Conservation (phyloP, 37 sponge, comb jelly and placozoan genomes). For the Ianthella basta region DNA sequence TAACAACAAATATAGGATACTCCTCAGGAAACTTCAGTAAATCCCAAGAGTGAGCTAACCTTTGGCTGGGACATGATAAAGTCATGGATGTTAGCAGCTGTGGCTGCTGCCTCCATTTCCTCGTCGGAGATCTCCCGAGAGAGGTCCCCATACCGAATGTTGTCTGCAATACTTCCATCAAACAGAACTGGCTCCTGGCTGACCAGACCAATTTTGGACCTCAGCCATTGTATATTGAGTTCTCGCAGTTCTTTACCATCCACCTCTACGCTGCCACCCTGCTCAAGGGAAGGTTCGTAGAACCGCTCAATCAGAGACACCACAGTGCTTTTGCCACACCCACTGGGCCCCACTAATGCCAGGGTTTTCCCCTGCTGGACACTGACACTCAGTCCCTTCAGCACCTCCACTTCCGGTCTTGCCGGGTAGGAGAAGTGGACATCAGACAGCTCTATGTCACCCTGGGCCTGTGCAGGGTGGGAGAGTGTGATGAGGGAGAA, state of each 20-base stretch:
- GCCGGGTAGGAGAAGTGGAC: slow-evolving; percentile 91
- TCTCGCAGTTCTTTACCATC: slow-evolving; percentile 69
- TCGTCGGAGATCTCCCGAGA: slow-evolving; percentile 83
- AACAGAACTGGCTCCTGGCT: slow-evolving; percentile 96
- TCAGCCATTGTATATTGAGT: slow-evolving; percentile 85
- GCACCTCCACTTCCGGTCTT: slow-evolving; percentile 83
- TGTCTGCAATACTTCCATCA: slow-evolving; percentile 89
- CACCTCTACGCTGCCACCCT: slow-evolving; percentile 34
- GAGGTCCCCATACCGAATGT: slow-evolving; percentile 95
- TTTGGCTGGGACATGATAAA: slow-evolving; percentile 73
- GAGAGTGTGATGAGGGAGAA: background rate
- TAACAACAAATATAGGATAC: background rate
- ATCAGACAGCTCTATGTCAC: slow-evolving; percentile 57
- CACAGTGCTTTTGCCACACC: slow-evolving; percentile 98
- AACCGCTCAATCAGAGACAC: slow-evolving; percentile 97
- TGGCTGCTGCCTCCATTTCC: slow-evolving; percentile 90
- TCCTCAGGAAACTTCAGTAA: background rate
- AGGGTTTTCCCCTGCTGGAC: slow-evolving; percentile 91
- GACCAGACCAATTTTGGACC: slow-evolving; percentile 90
- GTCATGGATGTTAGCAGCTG: slow-evolving; percentile 93
- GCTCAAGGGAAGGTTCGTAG: slow-evolving; percentile 71
- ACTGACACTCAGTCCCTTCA: slow-evolving; percentile 71
- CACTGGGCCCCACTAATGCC: slow-evolving; percentile 98
- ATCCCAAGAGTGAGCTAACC: slow-evolving; percentile 27
- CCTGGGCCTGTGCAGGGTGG: slow-evolving; percentile 28